phyloP scores from a whole-genome alignment of 2,888 invertebrate species.

The Rhopalosiphum nymphaeae region DNA sequence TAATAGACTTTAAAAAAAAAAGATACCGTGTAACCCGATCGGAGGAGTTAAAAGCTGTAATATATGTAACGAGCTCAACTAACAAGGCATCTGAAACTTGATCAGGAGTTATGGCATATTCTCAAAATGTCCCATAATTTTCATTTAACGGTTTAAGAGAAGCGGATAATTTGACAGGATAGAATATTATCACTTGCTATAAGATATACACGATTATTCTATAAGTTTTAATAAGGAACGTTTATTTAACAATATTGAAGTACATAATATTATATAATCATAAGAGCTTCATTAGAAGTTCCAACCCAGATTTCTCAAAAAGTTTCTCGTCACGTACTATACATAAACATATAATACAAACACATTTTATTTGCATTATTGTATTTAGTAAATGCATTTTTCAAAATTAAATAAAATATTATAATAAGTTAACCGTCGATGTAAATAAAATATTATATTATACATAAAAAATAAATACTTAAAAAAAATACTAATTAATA shows the following conservation, averaged over 20 bases:
- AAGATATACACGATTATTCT: background rate
- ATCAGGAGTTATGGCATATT: slow-evolving; percentile 40
- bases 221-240: slow-evolving; percentile 23
- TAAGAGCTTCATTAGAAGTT: background rate
- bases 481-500: background rate
- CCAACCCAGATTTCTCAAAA: background rate
- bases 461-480: too few relatives aligned
- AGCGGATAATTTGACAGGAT: slow-evolving; percentile 21
- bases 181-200: slow-evolving; percentile 29
- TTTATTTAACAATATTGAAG: background rate
- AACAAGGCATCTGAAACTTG: slow-evolving; percentile 59
- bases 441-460: background rate
- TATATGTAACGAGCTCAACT: slow-evolving; percentile 50
- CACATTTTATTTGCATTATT: background rate
- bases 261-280: background rate
- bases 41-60: slow-evolving; percentile 40
- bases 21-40: slow-evolving; percentile 40
- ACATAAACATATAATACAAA: background rate
- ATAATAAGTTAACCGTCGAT: background rate
- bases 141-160: slow-evolving; percentile 36
- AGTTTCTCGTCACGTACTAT: background rate
- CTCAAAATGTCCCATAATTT: slow-evolving; percentile 49
- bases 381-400: background rate
- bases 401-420: background rate
- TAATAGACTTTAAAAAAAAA: slow-evolving; percentile 21